Percentiles rank a stretch among this genome's conserved stretches.
These are phyloP conservation scores for Lepus europaeus DNA, from an alignment of 2,113 vertebrate species.

Conservation along the genomic window DNA sequence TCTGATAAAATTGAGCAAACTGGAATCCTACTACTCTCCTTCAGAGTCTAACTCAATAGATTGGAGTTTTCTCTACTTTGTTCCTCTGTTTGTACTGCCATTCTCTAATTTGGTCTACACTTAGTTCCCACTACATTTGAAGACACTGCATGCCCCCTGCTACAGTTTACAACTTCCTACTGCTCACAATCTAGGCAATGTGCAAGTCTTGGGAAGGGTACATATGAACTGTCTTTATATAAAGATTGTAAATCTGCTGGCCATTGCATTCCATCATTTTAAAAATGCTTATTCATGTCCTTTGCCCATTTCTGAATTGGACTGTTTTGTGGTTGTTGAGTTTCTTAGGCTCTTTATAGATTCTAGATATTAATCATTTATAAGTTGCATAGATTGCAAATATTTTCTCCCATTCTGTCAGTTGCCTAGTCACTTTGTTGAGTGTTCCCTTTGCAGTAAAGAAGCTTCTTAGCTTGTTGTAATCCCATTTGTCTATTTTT, in stretches of 20 bases:
- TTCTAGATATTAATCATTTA: too few relatives aligned
- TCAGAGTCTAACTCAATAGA: background rate
- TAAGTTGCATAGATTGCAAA: too few relatives aligned
- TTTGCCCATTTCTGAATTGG: too few relatives aligned
- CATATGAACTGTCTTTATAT: background rate
- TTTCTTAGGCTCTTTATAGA: too few relatives aligned
- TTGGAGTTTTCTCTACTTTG: background rate
- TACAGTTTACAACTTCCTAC: background rate
- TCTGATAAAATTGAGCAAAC: background rate
- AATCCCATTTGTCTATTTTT: too few relatives aligned
- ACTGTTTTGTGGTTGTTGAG: too few relatives aligned
- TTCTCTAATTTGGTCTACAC: background rate
- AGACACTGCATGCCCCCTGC: background rate
- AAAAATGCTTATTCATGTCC: too few relatives aligned
- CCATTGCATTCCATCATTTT: too few relatives aligned
- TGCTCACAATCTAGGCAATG: background rate
- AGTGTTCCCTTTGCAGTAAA: too few relatives aligned
- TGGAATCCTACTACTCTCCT: background rate
- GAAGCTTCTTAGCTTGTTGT: too few relatives aligned
- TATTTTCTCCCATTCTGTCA: too few relatives aligned
- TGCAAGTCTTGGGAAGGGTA: background rate
- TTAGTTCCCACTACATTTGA: background rate
- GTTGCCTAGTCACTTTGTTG: too few relatives aligned
- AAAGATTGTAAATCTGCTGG: background rate
- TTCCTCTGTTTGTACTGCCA: background rate